Evolutionary conservation across 2,888 invertebrate genomes (phyloP).

Genomic region (Margaritifera margaritifera): DNA sequence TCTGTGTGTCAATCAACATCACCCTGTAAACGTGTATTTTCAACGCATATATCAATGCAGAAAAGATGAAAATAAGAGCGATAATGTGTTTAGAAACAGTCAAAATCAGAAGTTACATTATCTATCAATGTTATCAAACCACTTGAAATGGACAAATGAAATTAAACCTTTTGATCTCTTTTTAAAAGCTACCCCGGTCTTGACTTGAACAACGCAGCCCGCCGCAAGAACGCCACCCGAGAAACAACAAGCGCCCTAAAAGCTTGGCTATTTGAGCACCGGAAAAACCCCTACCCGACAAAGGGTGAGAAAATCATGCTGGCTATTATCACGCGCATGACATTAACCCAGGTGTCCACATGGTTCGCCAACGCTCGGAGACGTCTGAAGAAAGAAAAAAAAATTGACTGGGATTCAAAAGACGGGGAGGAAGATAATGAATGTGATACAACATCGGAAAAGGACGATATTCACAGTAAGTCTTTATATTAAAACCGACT

Average conservation of each 20-base stretch:
- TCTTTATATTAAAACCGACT: too few relatives aligned
- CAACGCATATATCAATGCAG: too few relatives aligned
- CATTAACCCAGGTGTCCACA: slow-evolving; percentile 90
- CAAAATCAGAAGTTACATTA: too few relatives aligned
- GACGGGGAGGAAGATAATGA: slow-evolving; percentile 63
- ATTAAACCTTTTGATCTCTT: neutral
- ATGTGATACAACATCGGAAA: slow-evolving; percentile 20
- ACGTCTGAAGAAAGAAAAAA: slow-evolving; percentile 95
- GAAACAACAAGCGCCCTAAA: slow-evolving; percentile 98
- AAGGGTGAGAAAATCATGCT: slow-evolving; percentile 97
- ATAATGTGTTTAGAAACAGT: too few relatives aligned
- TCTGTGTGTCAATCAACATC: too few relatives aligned
- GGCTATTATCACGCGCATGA: slow-evolving; percentile 96
- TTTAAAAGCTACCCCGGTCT: slow-evolving; percentile 48
- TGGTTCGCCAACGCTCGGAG: slow-evolving; percentile 97
- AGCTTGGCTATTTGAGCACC: slow-evolving; percentile 97
- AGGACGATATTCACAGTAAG: too few relatives aligned
- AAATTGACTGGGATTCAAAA: slow-evolving; percentile 86
- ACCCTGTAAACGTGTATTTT: too few relatives aligned
- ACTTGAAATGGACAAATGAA: neutral
- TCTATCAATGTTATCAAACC: too few relatives aligned
- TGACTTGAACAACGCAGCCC: slow-evolving; percentile 86
- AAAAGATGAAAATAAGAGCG: too few relatives aligned
- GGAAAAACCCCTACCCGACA: slow-evolving; percentile 97
- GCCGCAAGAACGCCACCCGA: slow-evolving; percentile 96